A percentile compares a stretch with the other conserved stretches of the same genome.
These are phyloP conservation scores for Crotalus adamanteus DNA, from an alignment of 2,797 vertebrate species.

Conservation along the genomic window DNA sequence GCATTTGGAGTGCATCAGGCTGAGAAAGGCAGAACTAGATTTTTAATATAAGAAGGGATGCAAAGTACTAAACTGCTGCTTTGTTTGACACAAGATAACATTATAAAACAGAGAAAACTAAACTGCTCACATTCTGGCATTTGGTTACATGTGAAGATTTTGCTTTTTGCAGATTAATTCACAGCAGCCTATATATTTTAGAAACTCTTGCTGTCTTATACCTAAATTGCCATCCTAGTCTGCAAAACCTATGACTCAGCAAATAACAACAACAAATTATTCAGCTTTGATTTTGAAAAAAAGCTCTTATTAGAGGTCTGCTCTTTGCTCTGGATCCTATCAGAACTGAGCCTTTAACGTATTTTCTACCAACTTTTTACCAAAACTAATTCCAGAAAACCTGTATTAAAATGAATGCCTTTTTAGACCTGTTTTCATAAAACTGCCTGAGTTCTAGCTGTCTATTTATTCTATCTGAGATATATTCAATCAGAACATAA, in stretches of 20 bases:
- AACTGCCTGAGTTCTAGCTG: neutral
- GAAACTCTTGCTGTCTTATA: neutral
- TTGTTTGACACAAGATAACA: neutral
- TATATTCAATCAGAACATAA: neutral
- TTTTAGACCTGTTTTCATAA: neutral
- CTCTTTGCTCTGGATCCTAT: neutral
- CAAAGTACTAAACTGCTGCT: neutral
- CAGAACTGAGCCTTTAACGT: neutral
- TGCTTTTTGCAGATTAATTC: neutral
- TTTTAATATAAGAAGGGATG: neutral
- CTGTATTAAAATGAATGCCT: neutral
- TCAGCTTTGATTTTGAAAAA: neutral
- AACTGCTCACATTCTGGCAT: no score
- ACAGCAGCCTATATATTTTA: neutral
- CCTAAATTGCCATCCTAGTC: neutral
- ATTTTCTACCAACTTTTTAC: neutral
- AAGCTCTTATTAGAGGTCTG: neutral
- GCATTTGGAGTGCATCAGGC: neutral
- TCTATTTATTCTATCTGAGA: neutral
- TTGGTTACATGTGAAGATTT: neutral
- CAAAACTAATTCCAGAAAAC: neutral
- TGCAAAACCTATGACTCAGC: neutral
- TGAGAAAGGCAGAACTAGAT: neutral
- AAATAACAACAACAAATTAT: neutral
- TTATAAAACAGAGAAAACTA: neutral